Base-by-base conservation (phyloP, 1,140 invertebrate genomes). In the Schlechtendalia chinensis region DNA sequence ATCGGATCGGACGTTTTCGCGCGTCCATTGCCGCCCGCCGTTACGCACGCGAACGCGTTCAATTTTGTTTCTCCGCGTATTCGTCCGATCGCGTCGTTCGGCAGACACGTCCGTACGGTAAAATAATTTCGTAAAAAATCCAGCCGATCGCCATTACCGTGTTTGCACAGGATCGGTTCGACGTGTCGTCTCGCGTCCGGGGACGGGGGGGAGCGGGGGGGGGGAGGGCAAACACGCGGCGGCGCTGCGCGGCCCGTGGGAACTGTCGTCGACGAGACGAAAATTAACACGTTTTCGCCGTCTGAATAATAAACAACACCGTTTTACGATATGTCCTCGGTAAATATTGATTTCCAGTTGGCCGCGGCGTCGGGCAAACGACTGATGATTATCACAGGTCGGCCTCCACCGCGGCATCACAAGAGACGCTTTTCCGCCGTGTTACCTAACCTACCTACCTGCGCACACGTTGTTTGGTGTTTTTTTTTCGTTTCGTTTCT, bases 221-320 rank as follows among this genome's bases (percentile, higher is more conserved):
- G n/a, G n/a, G n/a, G n/a, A n/a, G 12, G n/a, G 58, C 29, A 79
- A 63, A 79, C 24, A 79, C 75, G 17, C 75, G 17, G 17, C 75
- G 17, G 19, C 58, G 61, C 58, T 32, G 50, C 39, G 61, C 22
- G 29, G 75, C 11, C 75, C 75, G 75, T 79, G 75, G 75, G 75
- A 79, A 79, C 58, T 61, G 75, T 61, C 75, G 24, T 45, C 10
- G 22, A 79, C 8, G 47, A 79, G 58, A 63, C 75, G n/a, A 50
- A 79, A 77, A 79, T 79, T 79, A 79, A 79, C 75, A 79, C 58
- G 75, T 79, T 79, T 61, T 79, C 58, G 75, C 75, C 12, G 75
- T 63, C 50, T 39, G 61, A 79, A 79, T 61, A 79, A 79, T 19
- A 75, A 39, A 59, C 61, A 63, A 63, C 50, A 79, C 54, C 54